Conservation (phyloP, 2,113 vertebrate genomes). For the Phalacrocorax pelagicus region DNA sequence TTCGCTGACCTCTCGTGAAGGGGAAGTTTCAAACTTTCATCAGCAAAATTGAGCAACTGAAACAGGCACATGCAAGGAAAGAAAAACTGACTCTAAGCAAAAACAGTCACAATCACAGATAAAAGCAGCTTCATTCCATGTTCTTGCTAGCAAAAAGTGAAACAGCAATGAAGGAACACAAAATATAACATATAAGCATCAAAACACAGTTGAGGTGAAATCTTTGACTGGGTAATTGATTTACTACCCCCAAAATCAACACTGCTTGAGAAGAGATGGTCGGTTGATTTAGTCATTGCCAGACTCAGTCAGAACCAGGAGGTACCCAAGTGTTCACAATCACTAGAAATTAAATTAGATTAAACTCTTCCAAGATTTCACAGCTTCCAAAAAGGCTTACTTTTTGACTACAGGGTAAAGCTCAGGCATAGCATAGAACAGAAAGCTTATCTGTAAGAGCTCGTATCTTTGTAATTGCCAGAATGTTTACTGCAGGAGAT, state of each 20-base stretch:
- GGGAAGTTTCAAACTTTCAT: constrained; percentile 32
- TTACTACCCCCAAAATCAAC: neutral
- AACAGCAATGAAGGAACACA: neutral
- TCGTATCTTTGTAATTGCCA: constrained; percentile 33
- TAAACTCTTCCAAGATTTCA: neutral
- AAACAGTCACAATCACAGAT: neutral
- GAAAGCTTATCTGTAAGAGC: constrained; percentile 20
- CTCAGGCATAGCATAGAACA: neutral
- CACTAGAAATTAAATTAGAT: constrained; percentile 31
- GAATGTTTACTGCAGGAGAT: constrained; percentile 20
- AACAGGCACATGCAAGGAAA: neutral
- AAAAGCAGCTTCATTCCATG: neutral
- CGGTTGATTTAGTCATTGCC: neutral
- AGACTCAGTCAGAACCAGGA: neutral
- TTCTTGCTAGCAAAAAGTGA: neutral
- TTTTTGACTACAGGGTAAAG: constrained; percentile 7
- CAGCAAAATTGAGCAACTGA: neutral
- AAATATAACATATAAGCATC: neutral
- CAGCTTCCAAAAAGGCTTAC: constrained; percentile 4
- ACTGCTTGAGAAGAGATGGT: neutral
- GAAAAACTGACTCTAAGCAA: neutral
- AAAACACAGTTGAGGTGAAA: neutral
- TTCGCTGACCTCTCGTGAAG: neutral
- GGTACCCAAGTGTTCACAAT: neutral
- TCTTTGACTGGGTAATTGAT: neutral